phyloP scores from a whole-genome alignment of 2,797 vertebrate species.

The Galagoides demidoff region DNA sequence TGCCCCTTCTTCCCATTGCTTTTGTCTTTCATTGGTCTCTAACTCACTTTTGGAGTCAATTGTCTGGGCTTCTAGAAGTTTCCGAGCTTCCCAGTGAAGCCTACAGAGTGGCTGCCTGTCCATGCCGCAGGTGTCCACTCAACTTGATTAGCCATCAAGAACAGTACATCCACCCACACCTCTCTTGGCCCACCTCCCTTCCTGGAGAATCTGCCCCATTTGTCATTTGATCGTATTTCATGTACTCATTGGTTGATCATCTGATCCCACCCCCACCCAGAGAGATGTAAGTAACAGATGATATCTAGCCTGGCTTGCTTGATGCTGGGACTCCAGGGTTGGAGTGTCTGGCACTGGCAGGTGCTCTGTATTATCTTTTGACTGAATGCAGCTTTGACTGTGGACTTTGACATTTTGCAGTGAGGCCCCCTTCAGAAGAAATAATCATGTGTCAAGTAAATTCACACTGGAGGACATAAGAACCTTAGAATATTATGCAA shows the following conservation, averaged over 20 bases:
- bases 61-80: neutral
- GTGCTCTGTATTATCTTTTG: neutral
- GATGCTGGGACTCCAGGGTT: neutral
- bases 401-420: neutral
- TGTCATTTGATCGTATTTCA: neutral
- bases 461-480: neutral
- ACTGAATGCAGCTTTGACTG: neutral
- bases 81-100: neutral
- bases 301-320: no score
- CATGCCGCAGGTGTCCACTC: neutral
- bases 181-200: neutral
- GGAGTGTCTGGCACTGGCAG: fast-evolving
- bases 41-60: neutral
- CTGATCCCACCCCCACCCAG: neutral
- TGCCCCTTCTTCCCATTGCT: no score
- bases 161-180: fast-evolving
- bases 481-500: neutral
- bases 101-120: neutral
- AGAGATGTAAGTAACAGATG: neutral
- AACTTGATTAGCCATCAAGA: no score
- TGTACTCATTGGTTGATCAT: neutral
- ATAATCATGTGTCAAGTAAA: neutral
- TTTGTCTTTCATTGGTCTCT: neutral
- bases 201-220: neutral
- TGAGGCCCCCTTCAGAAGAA: neutral